These are phyloP conservation scores for Gila orcuttii DNA, from an alignment of 2,113 vertebrate genomes.

Conservation along the genomic window DNA sequence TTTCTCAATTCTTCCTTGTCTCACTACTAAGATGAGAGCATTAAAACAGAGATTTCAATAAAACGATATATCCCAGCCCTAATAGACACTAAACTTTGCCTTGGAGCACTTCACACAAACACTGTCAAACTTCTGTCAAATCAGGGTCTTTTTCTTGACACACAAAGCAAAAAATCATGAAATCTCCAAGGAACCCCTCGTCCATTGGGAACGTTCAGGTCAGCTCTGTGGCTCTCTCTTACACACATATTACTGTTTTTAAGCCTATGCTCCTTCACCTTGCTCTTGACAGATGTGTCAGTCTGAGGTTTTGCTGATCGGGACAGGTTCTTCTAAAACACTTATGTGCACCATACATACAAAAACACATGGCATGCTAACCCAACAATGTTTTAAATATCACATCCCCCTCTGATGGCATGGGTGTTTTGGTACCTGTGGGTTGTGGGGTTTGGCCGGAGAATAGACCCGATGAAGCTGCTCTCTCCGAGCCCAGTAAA, in stretches of 20 bases:
- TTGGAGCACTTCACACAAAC: neutral
- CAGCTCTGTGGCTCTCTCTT: neutral
- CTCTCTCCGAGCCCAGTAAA: slow-evolving; percentile 81
- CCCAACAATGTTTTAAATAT: neutral
- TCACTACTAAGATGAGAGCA: neutral
- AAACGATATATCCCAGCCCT: too few species aligned
- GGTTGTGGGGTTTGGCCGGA: slow-evolving; percentile 81
- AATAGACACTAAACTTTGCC: too few species aligned
- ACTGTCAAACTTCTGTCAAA: slow-evolving; percentile 16
- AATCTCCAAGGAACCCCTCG: slow-evolving; percentile 26
- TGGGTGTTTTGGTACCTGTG: slow-evolving; percentile 71
- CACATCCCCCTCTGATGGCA: neutral
- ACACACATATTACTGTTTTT: slow-evolving; percentile 40
- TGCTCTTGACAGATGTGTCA: slow-evolving; percentile 15
- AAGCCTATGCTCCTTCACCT: slow-evolving; percentile 49
- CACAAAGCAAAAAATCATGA: slow-evolving; percentile 11
- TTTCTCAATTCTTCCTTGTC: neutral
- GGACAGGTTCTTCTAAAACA: neutral
- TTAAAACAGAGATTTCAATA: neutral
- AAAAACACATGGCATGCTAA: neutral
- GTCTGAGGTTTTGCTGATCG: slow-evolving; percentile 22
- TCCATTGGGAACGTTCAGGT: slow-evolving; percentile 22
- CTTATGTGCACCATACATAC: neutral
- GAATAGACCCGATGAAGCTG: slow-evolving; percentile 82
- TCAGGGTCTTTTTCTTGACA: slow-evolving; percentile 27